phyloP scores from a whole-genome alignment of 2,888 invertebrate species.

The Mactromeris polynyma region DNA sequence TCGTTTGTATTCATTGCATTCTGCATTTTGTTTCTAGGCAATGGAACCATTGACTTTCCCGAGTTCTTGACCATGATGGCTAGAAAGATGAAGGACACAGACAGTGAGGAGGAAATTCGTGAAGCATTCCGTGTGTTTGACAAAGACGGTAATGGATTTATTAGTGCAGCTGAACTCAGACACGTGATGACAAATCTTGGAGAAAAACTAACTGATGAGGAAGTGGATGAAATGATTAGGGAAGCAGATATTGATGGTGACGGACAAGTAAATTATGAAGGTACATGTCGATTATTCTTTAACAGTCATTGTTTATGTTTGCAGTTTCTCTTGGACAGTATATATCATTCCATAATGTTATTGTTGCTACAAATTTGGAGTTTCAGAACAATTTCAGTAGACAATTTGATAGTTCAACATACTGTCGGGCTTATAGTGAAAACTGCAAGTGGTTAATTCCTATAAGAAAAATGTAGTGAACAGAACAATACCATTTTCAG shows the following conservation, averaged over 20 bases:
- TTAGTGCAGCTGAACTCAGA: slow-evolving; percentile 30
- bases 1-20: background rate
- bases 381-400: too few species aligned
- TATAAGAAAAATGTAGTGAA: too few species aligned
- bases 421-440: too few species aligned
- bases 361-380: too few species aligned
- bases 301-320: too few species aligned
- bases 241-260: slow-evolving; percentile 34
- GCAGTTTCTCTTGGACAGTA: too few species aligned
- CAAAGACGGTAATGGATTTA: slow-evolving; percentile 31
- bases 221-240: slow-evolving; percentile 34
- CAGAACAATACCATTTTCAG: too few species aligned
- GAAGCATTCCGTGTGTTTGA: slow-evolving; percentile 85
- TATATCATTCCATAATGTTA: too few species aligned
- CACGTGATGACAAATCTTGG: slow-evolving; percentile 29
- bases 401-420: too few species aligned
- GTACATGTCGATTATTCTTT: background rate
- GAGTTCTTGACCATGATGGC: slow-evolving; percentile 99
- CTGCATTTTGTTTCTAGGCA: background rate
- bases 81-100: slow-evolving; percentile 99
- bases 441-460: too few species aligned
- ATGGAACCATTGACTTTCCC: slow-evolving; percentile 91
- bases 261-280: slow-evolving; percentile 45
- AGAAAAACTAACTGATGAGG: slow-evolving; percentile 15
- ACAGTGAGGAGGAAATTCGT: slow-evolving; percentile 98